These are phyloP conservation scores for Dicrostonyx torquatus DNA, from an alignment of 2,797 vertebrate genomes.

Conservation along the genomic window DNA sequence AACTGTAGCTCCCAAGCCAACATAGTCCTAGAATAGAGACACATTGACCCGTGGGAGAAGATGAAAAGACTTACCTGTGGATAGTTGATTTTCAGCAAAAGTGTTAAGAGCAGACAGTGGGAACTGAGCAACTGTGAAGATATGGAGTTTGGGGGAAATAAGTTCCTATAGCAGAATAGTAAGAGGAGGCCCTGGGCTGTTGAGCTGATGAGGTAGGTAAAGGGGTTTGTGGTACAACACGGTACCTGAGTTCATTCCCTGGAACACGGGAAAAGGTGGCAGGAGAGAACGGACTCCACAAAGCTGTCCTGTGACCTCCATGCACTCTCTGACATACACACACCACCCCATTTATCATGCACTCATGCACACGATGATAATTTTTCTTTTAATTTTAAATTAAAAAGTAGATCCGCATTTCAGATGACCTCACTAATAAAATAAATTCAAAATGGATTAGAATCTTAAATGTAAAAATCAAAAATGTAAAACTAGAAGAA, in stretches of 20 bases:
- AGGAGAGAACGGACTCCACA: background rate
- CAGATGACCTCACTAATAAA: background rate
- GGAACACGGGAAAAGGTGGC: background rate
- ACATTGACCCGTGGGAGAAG: background rate
- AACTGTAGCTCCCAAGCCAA: background rate
- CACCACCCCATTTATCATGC: too few species aligned
- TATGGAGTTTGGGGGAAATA: background rate
- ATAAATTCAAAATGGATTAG: background rate
- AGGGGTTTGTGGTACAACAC: background rate
- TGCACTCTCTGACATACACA: too few species aligned
- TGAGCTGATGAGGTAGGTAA: background rate
- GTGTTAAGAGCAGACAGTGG: background rate
- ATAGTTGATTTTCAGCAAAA: background rate
- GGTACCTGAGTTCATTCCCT: background rate
- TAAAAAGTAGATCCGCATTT: background rate
- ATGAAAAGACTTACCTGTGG: background rate
- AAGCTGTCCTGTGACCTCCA: background rate
- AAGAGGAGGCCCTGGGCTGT: too few species aligned
- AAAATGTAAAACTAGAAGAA: background rate
- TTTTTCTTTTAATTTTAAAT: background rate
- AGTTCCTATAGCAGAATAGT: too few species aligned
- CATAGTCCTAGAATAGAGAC: too few species aligned
- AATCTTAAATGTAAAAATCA: background rate
- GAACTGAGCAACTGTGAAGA: background rate
- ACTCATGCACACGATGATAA: background rate